Evolutionary conservation across 2,113 vertebrate genomes (phyloP).

Genomic region (Myrmophylax atrothorax): DNA sequence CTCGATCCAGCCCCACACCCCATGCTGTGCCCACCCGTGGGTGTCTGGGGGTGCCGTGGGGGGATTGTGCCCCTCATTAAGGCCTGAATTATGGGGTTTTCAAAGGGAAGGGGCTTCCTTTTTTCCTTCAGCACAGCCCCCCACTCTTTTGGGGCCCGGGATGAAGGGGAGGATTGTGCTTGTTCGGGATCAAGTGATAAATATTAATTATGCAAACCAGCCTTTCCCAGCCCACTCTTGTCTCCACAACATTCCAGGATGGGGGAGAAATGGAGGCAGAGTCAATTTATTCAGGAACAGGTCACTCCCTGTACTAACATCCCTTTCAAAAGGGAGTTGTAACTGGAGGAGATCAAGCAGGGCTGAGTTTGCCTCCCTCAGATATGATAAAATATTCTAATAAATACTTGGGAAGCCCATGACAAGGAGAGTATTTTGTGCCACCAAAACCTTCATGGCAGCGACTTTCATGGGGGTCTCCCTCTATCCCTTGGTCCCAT

Average conservation of each 20-base stretch:
- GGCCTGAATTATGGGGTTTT: fast-evolving
- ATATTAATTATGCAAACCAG: not conserved
- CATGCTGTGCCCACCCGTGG: not conserved
- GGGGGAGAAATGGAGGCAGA: not conserved
- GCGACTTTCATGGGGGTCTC: not conserved
- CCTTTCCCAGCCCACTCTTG: not conserved
- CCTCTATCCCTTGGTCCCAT: fast-evolving
- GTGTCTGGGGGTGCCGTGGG: fast-evolving
- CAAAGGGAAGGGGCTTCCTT: not conserved
- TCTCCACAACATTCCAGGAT: not conserved
- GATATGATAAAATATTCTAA: constrained; percentile 48
- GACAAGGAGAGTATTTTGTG: not conserved
- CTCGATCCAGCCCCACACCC: not conserved
- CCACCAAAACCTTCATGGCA: fast-evolving
- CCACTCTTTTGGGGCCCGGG: not conserved
- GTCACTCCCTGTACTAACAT: not conserved
- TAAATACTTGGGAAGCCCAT: not conserved
- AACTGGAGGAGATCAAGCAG: not conserved
- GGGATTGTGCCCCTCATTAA: fast-evolving
- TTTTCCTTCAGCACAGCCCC: not conserved
- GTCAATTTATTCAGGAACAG: constrained; percentile 9
- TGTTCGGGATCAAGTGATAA: not conserved
- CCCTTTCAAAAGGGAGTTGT: not conserved
- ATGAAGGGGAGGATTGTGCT: not conserved
- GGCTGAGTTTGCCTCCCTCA: constrained; percentile 24